Percentiles rank a stretch among this genome's conserved stretches.
Conservation (phyloP, 2,888 invertebrate genomes). For the Polietes domitor region DNA sequence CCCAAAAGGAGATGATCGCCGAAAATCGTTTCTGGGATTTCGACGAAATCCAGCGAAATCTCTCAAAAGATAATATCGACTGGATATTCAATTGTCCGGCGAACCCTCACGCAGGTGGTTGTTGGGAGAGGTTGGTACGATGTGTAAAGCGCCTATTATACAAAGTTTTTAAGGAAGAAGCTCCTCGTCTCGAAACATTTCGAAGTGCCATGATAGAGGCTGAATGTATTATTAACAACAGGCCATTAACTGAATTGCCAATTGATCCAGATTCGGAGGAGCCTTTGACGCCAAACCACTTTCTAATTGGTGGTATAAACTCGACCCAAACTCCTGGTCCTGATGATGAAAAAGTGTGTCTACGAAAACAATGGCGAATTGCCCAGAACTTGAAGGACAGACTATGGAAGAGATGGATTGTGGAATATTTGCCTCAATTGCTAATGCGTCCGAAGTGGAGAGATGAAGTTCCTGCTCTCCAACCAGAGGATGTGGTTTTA, state of each 20-base stretch:
- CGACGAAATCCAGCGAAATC: not conserved
- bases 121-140: conserved; percentile 65
- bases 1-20: conserved; percentile 50
- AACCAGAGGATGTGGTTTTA: conserved; percentile 45
- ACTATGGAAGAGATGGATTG: conserved; percentile 50
- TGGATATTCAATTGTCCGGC: conserved; percentile 56
- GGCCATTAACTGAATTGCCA: conserved; percentile 58
- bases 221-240: conserved; percentile 59
- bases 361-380: conserved; percentile 56
- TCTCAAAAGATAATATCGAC: conserved; percentile 41
- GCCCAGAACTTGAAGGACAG: conserved; percentile 51
- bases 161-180: conserved; percentile 41
- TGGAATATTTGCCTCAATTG: conserved; percentile 58
- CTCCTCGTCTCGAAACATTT: conserved; percentile 59
- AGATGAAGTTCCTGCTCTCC: no score
- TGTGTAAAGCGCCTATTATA: conserved; percentile 47
- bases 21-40: conserved; percentile 1
- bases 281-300: conserved; percentile 63
- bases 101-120: conserved; percentile 67
- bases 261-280: conserved; percentile 49
- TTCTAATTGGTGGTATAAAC: conserved; percentile 56
- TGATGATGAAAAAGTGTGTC: conserved; percentile 31
- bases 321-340: conserved; percentile 53
- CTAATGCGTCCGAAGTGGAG: conserved; percentile 56
- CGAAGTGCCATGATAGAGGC: conserved; percentile 59